Base-by-base conservation (phyloP, 2,113 vertebrate genomes). In the Osmerus eperlanus region DNA sequence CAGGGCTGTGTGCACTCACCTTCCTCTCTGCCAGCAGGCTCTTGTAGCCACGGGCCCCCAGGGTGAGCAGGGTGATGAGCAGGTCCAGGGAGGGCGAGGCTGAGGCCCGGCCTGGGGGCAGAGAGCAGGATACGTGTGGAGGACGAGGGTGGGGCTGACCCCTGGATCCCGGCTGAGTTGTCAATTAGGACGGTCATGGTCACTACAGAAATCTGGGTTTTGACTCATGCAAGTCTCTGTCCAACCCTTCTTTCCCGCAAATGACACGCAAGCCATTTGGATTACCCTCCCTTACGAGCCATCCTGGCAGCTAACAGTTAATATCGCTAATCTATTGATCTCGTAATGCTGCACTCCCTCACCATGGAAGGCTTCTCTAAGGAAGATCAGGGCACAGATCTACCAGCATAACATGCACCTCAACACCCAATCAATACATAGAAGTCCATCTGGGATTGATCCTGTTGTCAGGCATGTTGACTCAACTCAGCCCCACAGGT, bases 51-150 rank as follows among this genome's bases (percentile, higher is more conserved):
- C 68, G 94, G 77, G 93, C 83, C 71, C 97, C 97, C 56, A 99
- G 91, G 60, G 94, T 94, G 69, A 99, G 91, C 72, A 99, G 90
- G 1, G 97, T 99, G 80, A 99, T 97, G 74, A 99, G 94, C 80
- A 97, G 90, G 62, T 99, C 97, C 73, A 98, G 92, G 64, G 97
- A 98, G 64, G 97, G 97, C 5, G 97, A 96, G 0, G 96, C 95
- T 1, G 97, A 99, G 2, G 97, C 97, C 87, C 97, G 94, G 78
- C 97, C 97, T 98, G 83, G 59, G 81, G 36, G 59, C 14, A 72
- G 16, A 16, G 14, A 68, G 19, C n/a, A 18, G 15, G n/a, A 56
- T 18, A 56, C 41, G 41, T 47, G 41, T 47, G 41, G 41, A 47
- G 41, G 41, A 47, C 41, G 41, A 47, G 41, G 41, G 41, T 7